Conservation (phyloP, 2,797 vertebrate species). For the Coendou prehensilis region DNA sequence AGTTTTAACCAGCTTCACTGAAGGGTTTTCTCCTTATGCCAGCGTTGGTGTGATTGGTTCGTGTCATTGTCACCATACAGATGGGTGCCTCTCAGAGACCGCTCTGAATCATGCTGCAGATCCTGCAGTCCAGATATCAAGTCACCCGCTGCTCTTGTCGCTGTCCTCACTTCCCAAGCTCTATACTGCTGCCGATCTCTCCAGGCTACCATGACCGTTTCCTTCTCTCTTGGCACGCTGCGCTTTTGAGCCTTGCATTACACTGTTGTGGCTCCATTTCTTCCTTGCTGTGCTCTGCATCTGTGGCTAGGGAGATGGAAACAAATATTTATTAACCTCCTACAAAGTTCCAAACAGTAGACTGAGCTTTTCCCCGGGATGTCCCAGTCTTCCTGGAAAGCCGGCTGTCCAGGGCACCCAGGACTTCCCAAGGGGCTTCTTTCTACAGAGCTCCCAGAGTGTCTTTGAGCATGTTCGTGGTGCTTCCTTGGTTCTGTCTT, state of each 20-base stretch:
- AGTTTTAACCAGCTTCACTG: conserved; percentile 38
- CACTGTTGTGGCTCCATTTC: conserved; percentile 74
- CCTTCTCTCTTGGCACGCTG: conserved; percentile 67
- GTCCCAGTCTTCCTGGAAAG: not conserved
- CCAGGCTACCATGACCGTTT: conserved; percentile 67
- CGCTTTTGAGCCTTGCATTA: conserved; percentile 64
- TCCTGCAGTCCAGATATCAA: not conserved
- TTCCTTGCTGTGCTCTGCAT: conserved; percentile 79
- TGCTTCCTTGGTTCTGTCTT: not conserved
- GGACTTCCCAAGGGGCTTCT: not conserved
- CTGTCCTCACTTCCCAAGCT: conserved; percentile 13
- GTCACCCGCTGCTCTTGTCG: conserved; percentile 47
- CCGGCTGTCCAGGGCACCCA: not conserved
- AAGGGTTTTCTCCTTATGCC: not conserved
- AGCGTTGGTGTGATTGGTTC: not conserved
- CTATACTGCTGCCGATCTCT: not conserved
- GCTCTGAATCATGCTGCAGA: not conserved
- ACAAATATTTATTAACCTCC: conserved; percentile 82
- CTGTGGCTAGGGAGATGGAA: conserved; percentile 76
- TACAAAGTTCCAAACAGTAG: conserved; percentile 72
- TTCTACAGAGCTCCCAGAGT: not conserved
- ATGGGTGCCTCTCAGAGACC: not conserved
- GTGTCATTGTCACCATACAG: not conserved
- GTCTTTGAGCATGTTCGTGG: not conserved
- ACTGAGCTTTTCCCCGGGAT: conserved; percentile 36